Percentiles rank a stretch among this genome's conserved stretches.
Evolutionary conservation across 1,140 invertebrate genomes (phyloP).

Genomic region (Drosophila cardini): DNA sequence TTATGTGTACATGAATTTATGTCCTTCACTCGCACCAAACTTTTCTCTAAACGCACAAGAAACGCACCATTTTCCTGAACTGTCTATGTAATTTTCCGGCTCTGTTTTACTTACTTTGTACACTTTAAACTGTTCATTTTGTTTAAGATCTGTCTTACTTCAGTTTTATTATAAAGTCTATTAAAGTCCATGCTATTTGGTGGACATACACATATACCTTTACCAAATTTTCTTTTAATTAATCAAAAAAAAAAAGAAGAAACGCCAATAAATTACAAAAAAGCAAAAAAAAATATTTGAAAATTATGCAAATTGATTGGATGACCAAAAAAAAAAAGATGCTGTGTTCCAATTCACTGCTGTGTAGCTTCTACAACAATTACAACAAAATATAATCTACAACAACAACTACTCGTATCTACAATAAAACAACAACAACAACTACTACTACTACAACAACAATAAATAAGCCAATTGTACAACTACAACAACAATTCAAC

Average conservation of each 20-base stretch:
- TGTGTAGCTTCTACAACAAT: constrained; percentile 64
- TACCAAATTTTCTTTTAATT: constrained; percentile 24
- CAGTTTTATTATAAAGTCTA: constrained; percentile 29
- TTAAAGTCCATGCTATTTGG: constrained; percentile 8
- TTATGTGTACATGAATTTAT: constrained; percentile 9
- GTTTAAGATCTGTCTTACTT: constrained; percentile 24
- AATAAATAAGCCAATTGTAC: constrained; percentile 30
- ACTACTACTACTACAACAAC: constrained; percentile 1
- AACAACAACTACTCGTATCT: constrained; percentile 62
- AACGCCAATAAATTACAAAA: constrained; percentile 43
- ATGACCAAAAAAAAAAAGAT: constrained; percentile 48
- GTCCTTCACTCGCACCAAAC: constrained; percentile 5
- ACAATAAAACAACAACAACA: constrained; percentile 52
- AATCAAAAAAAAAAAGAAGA: constrained; percentile 46
- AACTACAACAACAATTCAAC: constrained; percentile 74
- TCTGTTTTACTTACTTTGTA: constrained; percentile 47
- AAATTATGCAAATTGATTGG: constrained; percentile 67
- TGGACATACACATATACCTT: constrained; percentile 29
- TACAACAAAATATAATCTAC: constrained; percentile 34
- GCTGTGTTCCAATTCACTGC: constrained; percentile 48
- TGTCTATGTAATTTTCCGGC: constrained; percentile 28
- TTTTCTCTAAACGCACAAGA: constrained; percentile 18
- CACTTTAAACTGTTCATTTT: constrained; percentile 31
- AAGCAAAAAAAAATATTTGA: constrained; percentile 16
- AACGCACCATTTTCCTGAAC: constrained; percentile 14